A percentile compares a stretch with the other conserved stretches of the same genome.
These are phyloP conservation scores for Pseudococcus viburni DNA, from an alignment of 2,888 invertebrate species.

Conservation along the genomic window DNA sequence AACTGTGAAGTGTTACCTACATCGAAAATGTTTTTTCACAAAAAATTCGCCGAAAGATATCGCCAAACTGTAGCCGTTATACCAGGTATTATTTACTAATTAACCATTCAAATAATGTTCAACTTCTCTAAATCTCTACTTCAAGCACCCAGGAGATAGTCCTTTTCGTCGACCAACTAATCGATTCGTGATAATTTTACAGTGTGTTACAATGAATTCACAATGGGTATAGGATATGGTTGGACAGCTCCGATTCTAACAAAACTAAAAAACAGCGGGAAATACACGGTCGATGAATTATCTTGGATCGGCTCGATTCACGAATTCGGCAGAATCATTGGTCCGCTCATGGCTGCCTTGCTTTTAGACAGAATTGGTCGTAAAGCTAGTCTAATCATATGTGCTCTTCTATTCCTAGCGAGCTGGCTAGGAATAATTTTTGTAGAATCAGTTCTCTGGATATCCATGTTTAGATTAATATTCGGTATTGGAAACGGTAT, in stretches of 20 bases:
- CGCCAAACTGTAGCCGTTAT: slow-evolving; percentile 23
- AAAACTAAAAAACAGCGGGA: neutral
- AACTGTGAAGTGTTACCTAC: too few relatives aligned
- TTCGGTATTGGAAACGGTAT: slow-evolving; percentile 69
- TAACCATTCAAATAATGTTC: too few relatives aligned
- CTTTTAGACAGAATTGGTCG: slow-evolving; percentile 35
- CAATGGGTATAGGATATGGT: slow-evolving; percentile 50
- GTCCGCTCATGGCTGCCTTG: neutral
- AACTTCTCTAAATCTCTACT: too few relatives aligned
- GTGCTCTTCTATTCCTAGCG: neutral
- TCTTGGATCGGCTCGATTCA: slow-evolving; percentile 55
- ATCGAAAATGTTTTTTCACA: too few relatives aligned
- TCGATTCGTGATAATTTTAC: neutral
- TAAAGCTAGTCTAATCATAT: neutral
- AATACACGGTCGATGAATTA: slow-evolving; percentile 24
- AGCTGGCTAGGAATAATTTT: slow-evolving; percentile 39
- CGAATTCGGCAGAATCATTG: slow-evolving; percentile 53
- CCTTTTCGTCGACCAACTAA: neutral
- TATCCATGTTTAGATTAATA: slow-evolving; percentile 68
- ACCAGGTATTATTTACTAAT: neutral
- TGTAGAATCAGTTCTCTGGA: slow-evolving; percentile 21
- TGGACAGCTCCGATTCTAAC: slow-evolving; percentile 57
- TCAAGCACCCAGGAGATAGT: too few relatives aligned
- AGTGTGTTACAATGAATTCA: slow-evolving; percentile 50
- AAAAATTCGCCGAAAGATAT: neutral